These are phyloP conservation scores for Hemicordylus capensis DNA, from an alignment of 2,113 vertebrate species.

Conservation along the genomic window DNA sequence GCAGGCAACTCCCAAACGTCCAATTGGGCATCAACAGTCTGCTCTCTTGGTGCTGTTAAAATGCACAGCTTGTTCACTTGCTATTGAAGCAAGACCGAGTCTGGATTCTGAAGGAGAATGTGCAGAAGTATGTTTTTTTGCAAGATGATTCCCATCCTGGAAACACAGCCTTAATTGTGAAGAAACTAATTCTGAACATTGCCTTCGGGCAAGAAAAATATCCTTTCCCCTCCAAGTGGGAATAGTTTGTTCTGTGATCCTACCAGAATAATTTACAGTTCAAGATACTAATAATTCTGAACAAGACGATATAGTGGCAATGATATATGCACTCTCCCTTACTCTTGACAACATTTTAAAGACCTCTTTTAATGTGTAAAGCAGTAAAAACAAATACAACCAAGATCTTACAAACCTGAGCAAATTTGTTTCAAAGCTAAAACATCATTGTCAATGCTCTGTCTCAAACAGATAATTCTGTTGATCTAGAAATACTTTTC, in stretches of 20 bases:
- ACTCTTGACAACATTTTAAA: no score
- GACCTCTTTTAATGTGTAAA: no score
- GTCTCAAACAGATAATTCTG: no score
- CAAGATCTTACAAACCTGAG: no score
- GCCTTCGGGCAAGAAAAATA: background rate
- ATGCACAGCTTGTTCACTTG: background rate
- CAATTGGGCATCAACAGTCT: background rate
- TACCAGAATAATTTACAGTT: background rate
- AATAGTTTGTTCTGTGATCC: background rate
- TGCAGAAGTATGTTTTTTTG: background rate
- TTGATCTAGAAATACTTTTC: no score
- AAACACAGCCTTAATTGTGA: rapidly evolving
- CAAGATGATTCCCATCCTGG: conserved; percentile 28
- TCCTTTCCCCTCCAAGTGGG: background rate
- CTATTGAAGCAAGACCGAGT: background rate
- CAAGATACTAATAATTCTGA: background rate
- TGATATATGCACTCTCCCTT: no score
- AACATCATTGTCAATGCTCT: no score
- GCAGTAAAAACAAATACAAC: no score
- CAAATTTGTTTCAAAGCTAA: no score
- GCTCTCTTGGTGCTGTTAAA: background rate
- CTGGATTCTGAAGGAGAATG: conserved; percentile 9
- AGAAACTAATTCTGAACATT: background rate
- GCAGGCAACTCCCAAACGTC: conserved; percentile 13
- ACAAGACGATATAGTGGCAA: no score